phyloP scores from a whole-genome alignment of 2,888 invertebrate species.

The Acrobasis consociella region DNA sequence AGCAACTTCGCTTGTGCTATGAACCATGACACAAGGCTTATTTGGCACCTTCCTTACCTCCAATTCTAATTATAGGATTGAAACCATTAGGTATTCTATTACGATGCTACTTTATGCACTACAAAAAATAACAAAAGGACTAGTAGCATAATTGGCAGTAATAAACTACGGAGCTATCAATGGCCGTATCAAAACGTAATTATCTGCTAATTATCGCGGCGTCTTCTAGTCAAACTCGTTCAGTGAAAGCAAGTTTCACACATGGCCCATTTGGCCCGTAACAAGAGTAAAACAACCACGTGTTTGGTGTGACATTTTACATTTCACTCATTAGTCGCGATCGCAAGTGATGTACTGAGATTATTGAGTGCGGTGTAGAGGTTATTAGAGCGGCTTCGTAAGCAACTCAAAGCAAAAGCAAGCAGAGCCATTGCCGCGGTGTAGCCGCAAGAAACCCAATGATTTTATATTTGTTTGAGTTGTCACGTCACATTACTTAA shows the following conservation, averaged over 20 bases:
- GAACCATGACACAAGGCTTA: not conserved
- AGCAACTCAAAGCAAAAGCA: not conserved
- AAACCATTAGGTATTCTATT: not conserved
- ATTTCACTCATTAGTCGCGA: constrained; percentile 45
- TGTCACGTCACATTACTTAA: too few species aligned
- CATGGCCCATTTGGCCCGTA: constrained; percentile 56
- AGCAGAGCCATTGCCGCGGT: not conserved
- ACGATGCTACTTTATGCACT: not conserved
- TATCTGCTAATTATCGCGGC: constrained; percentile 64
- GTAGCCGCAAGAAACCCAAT: not conserved
- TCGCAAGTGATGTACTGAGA: constrained; percentile 34
- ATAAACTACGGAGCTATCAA: constrained; percentile 34
- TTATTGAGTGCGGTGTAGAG: constrained; percentile 27
- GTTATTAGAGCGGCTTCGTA: constrained; percentile 39
- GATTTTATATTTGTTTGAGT: not conserved
- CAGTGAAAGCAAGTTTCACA: constrained; percentile 75
- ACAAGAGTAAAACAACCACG: constrained; percentile 46
- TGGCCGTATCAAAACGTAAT: constrained; percentile 50
- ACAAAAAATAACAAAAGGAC: constrained; percentile 9
- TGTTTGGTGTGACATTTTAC: constrained; percentile 51
- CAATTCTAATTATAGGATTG: not conserved
- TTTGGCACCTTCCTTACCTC: not conserved
- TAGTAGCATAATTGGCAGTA: constrained; percentile 28
- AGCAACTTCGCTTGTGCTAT: not conserved
- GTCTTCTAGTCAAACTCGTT: constrained; percentile 53